These are phyloP conservation scores for Trichoplusia ni DNA, from an alignment of 1,140 invertebrate genomes.

Conservation along the genomic window DNA sequence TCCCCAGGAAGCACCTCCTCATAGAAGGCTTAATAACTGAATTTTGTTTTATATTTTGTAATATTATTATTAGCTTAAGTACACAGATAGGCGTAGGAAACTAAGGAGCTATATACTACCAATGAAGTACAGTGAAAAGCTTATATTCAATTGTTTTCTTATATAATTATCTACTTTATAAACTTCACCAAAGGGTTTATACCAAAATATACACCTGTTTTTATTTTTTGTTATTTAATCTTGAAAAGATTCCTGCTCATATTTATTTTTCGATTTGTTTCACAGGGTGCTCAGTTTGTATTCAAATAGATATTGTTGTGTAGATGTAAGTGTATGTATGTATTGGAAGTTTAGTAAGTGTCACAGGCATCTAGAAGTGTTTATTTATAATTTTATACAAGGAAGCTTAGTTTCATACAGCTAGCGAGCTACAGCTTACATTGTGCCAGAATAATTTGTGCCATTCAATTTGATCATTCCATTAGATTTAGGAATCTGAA, in stretches of 20 bases:
- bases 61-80: background rate
- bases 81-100: too few species aligned
- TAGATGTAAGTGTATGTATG: slow-evolving; percentile 9
- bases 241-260: too few species aligned
- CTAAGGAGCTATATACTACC: background rate
- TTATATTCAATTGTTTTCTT: background rate
- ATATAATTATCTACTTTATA: too few species aligned
- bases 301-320: slow-evolving; percentile 12
- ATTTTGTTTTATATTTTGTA: background rate
- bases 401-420: background rate
- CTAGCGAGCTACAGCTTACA: background rate
- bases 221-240: too few species aligned
- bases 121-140: background rate
- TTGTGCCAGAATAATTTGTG: background rate
- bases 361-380: slow-evolving; percentile 1
- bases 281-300: too few species aligned
- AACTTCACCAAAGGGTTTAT: too few species aligned
- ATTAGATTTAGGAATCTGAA: background rate
- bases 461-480: background rate
- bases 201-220: too few species aligned
- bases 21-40: background rate
- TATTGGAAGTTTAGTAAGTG: slow-evolving; percentile 7
- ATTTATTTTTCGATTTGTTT: too few species aligned
- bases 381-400: slow-evolving; percentile 4
- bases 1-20: background rate